A percentile compares a stretch with the other conserved stretches of the same genome.
Conservation (phyloP, 2,113 vertebrate genomes). For the Pagrus major region DNA sequence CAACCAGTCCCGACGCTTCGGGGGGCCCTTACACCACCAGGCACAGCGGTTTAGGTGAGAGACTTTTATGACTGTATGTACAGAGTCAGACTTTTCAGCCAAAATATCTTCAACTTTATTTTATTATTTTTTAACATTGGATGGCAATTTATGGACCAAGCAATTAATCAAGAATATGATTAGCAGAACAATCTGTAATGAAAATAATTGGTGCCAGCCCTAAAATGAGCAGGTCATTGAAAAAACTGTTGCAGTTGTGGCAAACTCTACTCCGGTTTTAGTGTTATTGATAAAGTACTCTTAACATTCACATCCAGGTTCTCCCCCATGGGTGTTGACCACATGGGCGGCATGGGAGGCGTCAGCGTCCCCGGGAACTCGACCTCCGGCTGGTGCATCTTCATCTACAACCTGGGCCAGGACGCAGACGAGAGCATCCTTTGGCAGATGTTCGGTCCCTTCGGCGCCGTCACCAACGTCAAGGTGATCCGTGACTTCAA, state of each 20-base stretch:
- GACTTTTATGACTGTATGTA: not conserved
- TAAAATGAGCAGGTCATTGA: not conserved
- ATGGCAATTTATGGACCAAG: too few relatives aligned
- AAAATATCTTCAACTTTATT: too few relatives aligned
- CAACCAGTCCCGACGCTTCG: conserved; percentile 93
- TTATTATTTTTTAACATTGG: too few relatives aligned
- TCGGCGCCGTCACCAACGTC: conserved; percentile 98
- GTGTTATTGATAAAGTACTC: not conserved
- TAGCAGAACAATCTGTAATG: too few relatives aligned
- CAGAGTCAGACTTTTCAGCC: too few relatives aligned
- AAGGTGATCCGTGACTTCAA: conserved; percentile 99
- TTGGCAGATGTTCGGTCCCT: conserved; percentile 99
- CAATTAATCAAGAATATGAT: too few relatives aligned
- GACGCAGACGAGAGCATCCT: conserved; percentile 98
- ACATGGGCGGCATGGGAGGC: conserved; percentile 95
- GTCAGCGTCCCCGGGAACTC: conserved; percentile 92
- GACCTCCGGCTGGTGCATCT: conserved; percentile 98
- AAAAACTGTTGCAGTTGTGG: too few relatives aligned
- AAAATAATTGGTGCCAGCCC: not conserved
- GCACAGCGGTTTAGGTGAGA: conserved; percentile 97
- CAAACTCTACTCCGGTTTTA: not conserved
- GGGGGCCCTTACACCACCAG: conserved; percentile 97
- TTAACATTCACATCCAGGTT: conserved; percentile 86
- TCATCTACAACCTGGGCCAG: conserved; percentile 99
- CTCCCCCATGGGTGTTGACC: conserved; percentile 98